These are phyloP conservation scores for Oreotragus oreotragus DNA, from an alignment of 2,113 vertebrate species.

Conservation along the genomic window DNA sequence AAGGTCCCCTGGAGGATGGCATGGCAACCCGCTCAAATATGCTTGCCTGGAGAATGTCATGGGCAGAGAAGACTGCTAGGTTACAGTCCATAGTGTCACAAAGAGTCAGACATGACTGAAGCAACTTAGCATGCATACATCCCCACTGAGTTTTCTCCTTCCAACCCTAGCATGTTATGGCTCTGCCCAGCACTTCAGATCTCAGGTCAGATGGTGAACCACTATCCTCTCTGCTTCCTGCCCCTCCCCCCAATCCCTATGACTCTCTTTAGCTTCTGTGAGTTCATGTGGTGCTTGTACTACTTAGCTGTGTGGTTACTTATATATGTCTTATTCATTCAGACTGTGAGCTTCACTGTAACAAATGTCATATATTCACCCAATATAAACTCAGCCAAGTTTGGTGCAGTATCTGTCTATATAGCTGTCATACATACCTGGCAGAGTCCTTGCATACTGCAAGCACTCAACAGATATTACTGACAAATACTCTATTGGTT, in stretches of 20 bases:
- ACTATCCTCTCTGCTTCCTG: background rate
- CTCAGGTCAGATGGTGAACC: background rate
- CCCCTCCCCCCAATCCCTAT: fast-evolving
- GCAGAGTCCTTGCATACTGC: background rate
- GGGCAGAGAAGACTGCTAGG: background rate
- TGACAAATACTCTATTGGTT: background rate
- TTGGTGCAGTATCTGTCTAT: background rate
- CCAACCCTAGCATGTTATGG: background rate
- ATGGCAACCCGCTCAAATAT: background rate
- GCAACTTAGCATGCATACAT: background rate
- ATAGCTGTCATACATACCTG: background rate
- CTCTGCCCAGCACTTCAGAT: background rate
- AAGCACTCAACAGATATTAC: background rate
- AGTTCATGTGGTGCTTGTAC: background rate
- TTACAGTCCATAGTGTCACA: background rate
- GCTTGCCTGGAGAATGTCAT: background rate
- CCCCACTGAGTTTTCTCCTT: background rate
- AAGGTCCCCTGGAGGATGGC: background rate
- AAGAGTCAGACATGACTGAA: background rate
- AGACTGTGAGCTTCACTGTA: background rate
- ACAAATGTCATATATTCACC: background rate
- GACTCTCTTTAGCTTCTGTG: background rate
- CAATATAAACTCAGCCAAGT: background rate
- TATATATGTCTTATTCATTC: background rate
- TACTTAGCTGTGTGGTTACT: background rate